Percentiles rank a stretch among this genome's conserved stretches.
Evolutionary conservation across 2,888 invertebrate species (phyloP).

Genomic region (Invenusta paracnida): DNA sequence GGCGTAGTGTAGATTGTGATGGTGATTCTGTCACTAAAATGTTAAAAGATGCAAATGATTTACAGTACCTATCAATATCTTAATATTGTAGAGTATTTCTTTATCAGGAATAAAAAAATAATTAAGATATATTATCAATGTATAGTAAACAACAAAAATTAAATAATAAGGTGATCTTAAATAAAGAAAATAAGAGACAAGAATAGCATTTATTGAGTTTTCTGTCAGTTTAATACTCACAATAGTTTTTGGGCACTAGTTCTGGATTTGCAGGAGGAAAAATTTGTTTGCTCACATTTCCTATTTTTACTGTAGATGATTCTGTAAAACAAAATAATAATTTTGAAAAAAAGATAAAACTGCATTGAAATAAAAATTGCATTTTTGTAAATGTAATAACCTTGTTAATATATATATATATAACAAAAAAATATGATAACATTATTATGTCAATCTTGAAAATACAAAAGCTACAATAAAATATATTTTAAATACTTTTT

Average conservation of each 20-base stretch:
- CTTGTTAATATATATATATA: too few relatives aligned
- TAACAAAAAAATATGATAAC: too few relatives aligned
- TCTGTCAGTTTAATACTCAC: slow-evolving; percentile 69
- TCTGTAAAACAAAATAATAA: not conserved
- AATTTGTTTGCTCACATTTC: slow-evolving; percentile 53
- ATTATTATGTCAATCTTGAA: too few relatives aligned
- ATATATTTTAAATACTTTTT: too few relatives aligned
- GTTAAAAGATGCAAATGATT: slow-evolving; percentile 21
- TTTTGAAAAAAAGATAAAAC: too few relatives aligned
- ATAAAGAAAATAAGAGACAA: too few relatives aligned
- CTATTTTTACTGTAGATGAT: slow-evolving; percentile 50
- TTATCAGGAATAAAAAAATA: slow-evolving; percentile 41
- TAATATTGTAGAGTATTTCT: not conserved
- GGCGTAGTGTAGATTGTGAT: slow-evolving; percentile 71
- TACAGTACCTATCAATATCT: not conserved
- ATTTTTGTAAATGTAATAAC: too few relatives aligned
- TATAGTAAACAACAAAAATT: not conserved
- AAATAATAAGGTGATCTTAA: too few relatives aligned
- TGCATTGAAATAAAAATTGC: too few relatives aligned
- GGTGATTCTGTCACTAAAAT: slow-evolving; percentile 52
- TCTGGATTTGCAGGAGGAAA: slow-evolving; percentile 68
- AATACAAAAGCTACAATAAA: too few relatives aligned
- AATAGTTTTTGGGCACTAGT: slow-evolving; percentile 77
- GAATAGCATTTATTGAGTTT: too few relatives aligned
- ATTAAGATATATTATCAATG: slow-evolving; percentile 48